Base-by-base conservation (phyloP, 2,888 invertebrate species). In the Parnassius apollo region DNA sequence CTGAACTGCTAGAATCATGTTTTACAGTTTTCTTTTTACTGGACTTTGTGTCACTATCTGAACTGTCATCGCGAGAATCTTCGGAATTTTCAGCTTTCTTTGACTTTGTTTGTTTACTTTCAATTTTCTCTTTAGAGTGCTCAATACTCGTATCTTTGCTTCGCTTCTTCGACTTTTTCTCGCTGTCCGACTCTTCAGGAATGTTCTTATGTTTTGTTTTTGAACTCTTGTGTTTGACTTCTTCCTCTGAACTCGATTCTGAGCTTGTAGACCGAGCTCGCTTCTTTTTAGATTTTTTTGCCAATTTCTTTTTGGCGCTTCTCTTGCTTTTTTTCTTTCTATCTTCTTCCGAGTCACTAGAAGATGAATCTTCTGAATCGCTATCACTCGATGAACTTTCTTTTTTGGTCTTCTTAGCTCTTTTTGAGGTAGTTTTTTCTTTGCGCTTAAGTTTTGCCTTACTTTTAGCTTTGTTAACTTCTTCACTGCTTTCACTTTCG, bases 341-440 rank as follows among this genome's bases (percentile, higher is more conserved):
- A 44, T 92, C 92, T 62, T 91, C 91, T 69, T 92, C 91, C 1
- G 92, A 91, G 62, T 92, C 92, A 67, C 91, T 91, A 1, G 92
- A 89, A 11, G 92, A 92, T 10, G 91, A 91, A 63, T 90, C 88
- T 55, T 92, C 92, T 10, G 92, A 89, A 58, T 93, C 93, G 65
- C 91, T 92, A 10, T 92, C 92, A 68, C 92, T 91, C 3, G 90
- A 87, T 2, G 90, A 90, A 62, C 83, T 89, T 65, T 91, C 90
- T 67, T 91, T 91, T 71, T 88, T 92, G 42, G 87, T 76, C 73
- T 86, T 90, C 75, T 92, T 92, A n/a, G 82, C 72, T 69, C 92
- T 93, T 71, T 94, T 94, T 3, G 93, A 93, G 59, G 91, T 92
- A 9, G 92, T 85, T 73, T 93, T 93, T 9, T 94, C 94, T 65